Conservation (phyloP, 2,888 invertebrate species). For the Chloroclysta siterata region DNA sequence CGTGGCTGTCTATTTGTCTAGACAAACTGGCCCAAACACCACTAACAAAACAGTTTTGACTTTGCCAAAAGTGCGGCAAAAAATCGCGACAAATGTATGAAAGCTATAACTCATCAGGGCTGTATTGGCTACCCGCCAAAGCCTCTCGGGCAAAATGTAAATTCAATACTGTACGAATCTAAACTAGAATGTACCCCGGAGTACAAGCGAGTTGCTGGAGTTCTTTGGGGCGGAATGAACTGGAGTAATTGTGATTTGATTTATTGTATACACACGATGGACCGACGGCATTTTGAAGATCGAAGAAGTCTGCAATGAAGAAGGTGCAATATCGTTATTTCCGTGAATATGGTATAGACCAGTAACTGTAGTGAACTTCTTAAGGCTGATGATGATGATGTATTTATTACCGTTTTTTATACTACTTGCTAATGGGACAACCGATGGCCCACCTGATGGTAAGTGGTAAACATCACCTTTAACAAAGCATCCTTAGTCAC, state of each 20-base stretch:
- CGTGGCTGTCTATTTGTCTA: conserved; percentile 20
- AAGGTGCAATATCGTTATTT: too few species aligned
- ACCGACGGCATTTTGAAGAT: too few species aligned
- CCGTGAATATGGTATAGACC: too few species aligned
- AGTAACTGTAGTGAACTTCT: too few species aligned
- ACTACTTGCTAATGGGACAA: too few species aligned
- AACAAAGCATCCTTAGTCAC: too few species aligned
- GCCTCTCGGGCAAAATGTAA: conserved; percentile 55
- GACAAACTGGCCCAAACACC: conserved; percentile 20
- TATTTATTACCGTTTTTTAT: too few species aligned
- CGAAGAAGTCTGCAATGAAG: too few species aligned
- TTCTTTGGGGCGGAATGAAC: conserved; percentile 14
- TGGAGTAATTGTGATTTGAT: neutral
- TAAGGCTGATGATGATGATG: too few species aligned
- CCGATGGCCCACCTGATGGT: too few species aligned
- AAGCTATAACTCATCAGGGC: conserved; percentile 57
- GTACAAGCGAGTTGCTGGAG: conserved; percentile 13
- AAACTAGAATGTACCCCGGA: conserved; percentile 42
- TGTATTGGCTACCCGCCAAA: conserved; percentile 50
- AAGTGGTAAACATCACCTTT: too few species aligned
- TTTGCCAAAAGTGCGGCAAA: conserved; percentile 27
- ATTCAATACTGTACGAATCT: conserved; percentile 57
- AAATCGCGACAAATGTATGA: conserved; percentile 51
- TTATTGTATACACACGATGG: too few species aligned
- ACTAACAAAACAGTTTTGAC: conserved; percentile 19